Conservation (phyloP, 2,797 vertebrate species). For the Rhinatrema bivittatum region DNA sequence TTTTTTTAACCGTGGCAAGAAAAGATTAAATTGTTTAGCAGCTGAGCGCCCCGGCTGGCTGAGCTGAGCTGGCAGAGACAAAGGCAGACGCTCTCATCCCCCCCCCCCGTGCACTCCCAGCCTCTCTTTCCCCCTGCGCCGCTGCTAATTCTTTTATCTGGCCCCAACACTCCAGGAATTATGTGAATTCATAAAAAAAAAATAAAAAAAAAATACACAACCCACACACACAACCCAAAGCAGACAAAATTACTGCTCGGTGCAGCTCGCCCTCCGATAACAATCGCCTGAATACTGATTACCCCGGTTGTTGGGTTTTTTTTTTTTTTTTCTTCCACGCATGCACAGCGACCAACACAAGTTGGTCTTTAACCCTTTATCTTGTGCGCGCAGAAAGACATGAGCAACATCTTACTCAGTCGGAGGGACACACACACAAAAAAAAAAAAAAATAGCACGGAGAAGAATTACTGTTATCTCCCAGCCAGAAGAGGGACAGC, state of each 20-base stretch:
- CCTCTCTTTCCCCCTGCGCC: slow-evolving; percentile 82
- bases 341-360: slow-evolving; percentile 81
- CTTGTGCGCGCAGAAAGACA: slow-evolving; percentile 94
- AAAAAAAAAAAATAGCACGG: slow-evolving; percentile 74
- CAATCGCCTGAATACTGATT: slow-evolving; percentile 94
- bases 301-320: too few relatives aligned
- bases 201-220: too few relatives aligned
- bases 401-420: slow-evolving; percentile 77
- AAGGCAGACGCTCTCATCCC: slow-evolving; percentile 97
- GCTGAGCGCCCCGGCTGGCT: slow-evolving; percentile 77
- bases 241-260: slow-evolving; percentile 81
- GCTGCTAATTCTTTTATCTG: slow-evolving; percentile 99
- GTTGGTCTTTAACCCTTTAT: slow-evolving; percentile 98
- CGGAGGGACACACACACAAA: too few relatives aligned
- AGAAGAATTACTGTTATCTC: slow-evolving; percentile 98
- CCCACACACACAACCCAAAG: too few relatives aligned
- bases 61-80: slow-evolving; percentile 91
- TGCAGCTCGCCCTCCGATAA: slow-evolving; percentile 79
- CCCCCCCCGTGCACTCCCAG: slow-evolving; percentile 81
- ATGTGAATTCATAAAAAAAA: slow-evolving; percentile 79
- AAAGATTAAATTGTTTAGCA: slow-evolving; percentile 99
- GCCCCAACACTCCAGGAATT: slow-evolving; percentile 93
- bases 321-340: slow-evolving; percentile 34
- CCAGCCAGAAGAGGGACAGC: slow-evolving; percentile 88
- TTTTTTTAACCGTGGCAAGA: slow-evolving; percentile 86